Evolutionary conservation across 2,888 invertebrate species (phyloP).

Genomic region (Drosophila mayaguana): DNA sequence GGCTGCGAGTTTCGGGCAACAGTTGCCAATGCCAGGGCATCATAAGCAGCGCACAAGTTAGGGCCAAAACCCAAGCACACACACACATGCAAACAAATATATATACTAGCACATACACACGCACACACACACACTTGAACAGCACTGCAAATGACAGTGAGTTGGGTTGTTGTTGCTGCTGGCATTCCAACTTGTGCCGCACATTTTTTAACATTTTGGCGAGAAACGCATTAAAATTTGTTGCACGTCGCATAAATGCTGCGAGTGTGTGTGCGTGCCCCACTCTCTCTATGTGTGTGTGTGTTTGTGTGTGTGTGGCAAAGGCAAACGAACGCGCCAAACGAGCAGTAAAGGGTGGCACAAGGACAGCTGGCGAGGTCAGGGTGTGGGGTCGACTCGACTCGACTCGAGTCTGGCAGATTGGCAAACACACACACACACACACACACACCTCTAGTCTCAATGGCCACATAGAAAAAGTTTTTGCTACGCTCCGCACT

Average conservation of each 20-base stretch:
- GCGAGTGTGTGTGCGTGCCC: slow-evolving; percentile 32
- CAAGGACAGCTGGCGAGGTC: slow-evolving; percentile 40
- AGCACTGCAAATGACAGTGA: slow-evolving; percentile 58
- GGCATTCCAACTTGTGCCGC: slow-evolving; percentile 78
- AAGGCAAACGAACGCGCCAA: slow-evolving; percentile 47
- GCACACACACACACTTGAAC: slow-evolving; percentile 6
- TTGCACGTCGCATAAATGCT: slow-evolving; percentile 81
- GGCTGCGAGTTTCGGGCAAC: slow-evolving; percentile 69
- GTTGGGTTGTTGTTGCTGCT: slow-evolving; percentile 40
- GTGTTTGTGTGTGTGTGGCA: slow-evolving; percentile 38
- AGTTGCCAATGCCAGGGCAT: slow-evolving; percentile 62
- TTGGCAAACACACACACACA: slow-evolving; percentile 13
- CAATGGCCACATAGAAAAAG: slow-evolving; percentile 50
- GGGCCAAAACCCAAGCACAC: slow-evolving; percentile 36
- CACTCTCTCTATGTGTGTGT: slow-evolving; percentile 12
- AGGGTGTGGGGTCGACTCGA: slow-evolving; percentile 13
- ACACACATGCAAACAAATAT: slow-evolving; percentile 23
- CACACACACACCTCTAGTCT: slow-evolving; percentile 16
- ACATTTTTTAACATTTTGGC: slow-evolving; percentile 78
- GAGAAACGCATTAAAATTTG: slow-evolving; percentile 81
- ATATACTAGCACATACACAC: neutral
- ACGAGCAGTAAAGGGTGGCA: slow-evolving; percentile 40
- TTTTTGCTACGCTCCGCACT: slow-evolving; percentile 70
- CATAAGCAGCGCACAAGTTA: slow-evolving; percentile 46
- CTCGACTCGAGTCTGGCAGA: slow-evolving; percentile 14